These are phyloP conservation scores for Trematocara zebra DNA, from an alignment of 2,113 vertebrate species.

Conservation along the genomic window DNA sequence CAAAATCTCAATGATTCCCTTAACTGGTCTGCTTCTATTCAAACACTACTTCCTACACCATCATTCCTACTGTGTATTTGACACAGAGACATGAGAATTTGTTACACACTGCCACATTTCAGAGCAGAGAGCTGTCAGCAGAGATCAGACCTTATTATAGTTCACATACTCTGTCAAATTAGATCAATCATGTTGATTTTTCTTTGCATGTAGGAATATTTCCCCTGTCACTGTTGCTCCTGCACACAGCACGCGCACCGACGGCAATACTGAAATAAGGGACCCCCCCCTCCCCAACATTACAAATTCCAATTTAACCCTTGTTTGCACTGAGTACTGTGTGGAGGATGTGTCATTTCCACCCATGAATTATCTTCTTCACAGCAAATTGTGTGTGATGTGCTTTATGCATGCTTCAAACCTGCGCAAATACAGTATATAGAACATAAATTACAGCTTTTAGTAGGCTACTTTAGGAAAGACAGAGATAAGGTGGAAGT, in stretches of 20 bases:
- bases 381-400: neutral
- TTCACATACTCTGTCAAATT: neutral
- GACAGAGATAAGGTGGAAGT: neutral
- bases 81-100: neutral
- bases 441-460: neutral
- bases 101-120: neutral
- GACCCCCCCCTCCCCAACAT: neutral
- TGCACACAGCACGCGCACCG: accelerated
- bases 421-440: neutral
- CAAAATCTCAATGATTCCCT: neutral
- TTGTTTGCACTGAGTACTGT: neutral
- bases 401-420: neutral
- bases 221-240: neutral
- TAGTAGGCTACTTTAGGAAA: neutral
- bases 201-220: neutral
- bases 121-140: neutral
- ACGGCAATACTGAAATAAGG: neutral
- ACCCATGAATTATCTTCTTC: neutral
- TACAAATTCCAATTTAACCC: neutral
- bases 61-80: neutral
- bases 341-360: neutral
- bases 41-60: neutral
- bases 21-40: neutral
- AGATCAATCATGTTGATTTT: neutral
- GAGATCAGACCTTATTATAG: neutral